Evolutionary conservation across 2,113 vertebrate species (phyloP).

Genomic region (Grantiella picta): DNA sequence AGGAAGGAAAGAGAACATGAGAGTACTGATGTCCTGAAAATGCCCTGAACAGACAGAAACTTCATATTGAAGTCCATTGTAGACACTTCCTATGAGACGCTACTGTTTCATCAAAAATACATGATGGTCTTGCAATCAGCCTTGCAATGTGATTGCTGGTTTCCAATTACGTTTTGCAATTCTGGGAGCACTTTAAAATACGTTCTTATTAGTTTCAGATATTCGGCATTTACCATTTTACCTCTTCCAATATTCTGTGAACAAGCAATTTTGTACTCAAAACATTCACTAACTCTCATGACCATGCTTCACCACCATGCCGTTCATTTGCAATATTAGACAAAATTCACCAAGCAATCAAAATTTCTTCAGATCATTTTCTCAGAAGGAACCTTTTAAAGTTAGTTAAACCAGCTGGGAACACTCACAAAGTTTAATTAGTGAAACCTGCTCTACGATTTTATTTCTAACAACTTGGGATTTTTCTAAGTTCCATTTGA

Average conservation of each 20-base stretch:
- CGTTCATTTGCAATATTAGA: not conserved
- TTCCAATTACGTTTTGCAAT: not conserved
- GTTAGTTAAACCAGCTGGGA: not conserved
- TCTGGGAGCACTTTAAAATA: not conserved
- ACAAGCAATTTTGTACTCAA: not conserved
- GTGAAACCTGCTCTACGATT: not conserved
- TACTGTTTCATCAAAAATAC: not conserved
- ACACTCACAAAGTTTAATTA: not conserved
- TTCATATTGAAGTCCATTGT: not conserved
- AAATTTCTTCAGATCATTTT: not conserved
- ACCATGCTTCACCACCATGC: not conserved
- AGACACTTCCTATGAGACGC: not conserved
- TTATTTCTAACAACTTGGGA: not conserved
- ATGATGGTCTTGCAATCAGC: not conserved
- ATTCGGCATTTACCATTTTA: not conserved
- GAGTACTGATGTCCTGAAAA: not conserved
- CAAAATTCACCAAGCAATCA: not conserved
- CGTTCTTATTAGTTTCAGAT: not conserved
- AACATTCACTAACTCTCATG: not conserved
- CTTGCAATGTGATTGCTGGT: not conserved
- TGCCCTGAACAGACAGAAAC: not conserved
- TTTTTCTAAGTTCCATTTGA: not conserved
- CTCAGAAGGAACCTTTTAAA: not conserved
- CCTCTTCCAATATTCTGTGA: not conserved
- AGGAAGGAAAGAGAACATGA: conserved; percentile 1